These are phyloP conservation scores for Loriculus beryllinus DNA, from an alignment of 2,797 vertebrate genomes.

Conservation along the genomic window DNA sequence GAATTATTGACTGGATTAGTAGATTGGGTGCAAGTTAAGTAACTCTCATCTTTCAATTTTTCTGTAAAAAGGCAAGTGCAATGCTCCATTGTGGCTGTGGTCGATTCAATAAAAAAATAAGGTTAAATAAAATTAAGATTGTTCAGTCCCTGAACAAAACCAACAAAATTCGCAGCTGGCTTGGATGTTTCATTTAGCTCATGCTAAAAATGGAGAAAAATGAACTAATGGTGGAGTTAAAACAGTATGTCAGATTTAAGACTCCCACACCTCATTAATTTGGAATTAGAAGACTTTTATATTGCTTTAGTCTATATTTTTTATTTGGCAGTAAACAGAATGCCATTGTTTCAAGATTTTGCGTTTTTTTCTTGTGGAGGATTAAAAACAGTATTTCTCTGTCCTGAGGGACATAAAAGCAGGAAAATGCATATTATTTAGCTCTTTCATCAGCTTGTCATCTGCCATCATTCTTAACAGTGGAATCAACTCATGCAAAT, in stretches of 20 bases:
- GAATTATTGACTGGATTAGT: constrained; percentile 46
- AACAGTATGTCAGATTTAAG: not conserved
- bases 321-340: not conserved
- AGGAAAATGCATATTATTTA: not conserved
- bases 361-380: not conserved
- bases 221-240: not conserved
- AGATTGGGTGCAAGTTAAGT: not conserved
- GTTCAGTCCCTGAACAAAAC: not conserved
- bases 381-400: not conserved
- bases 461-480: not conserved
- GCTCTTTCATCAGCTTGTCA: not conserved
- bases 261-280: not conserved
- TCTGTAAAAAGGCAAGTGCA: not conserved
- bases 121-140: constrained; percentile 1
- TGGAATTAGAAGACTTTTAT: constrained; percentile 5
- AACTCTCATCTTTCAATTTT: not conserved
- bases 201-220: not conserved
- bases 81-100: not conserved
- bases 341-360: not conserved
- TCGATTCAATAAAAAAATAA: not conserved
- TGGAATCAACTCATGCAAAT: not conserved
- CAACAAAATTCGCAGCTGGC: not conserved
- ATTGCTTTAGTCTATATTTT: not conserved
- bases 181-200: not conserved
- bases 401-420: not conserved